A percentile compares a stretch with the other conserved stretches of the same genome.
Conservation (phyloP, 2,113 vertebrate species). For the Oxyruncus cristatus region DNA sequence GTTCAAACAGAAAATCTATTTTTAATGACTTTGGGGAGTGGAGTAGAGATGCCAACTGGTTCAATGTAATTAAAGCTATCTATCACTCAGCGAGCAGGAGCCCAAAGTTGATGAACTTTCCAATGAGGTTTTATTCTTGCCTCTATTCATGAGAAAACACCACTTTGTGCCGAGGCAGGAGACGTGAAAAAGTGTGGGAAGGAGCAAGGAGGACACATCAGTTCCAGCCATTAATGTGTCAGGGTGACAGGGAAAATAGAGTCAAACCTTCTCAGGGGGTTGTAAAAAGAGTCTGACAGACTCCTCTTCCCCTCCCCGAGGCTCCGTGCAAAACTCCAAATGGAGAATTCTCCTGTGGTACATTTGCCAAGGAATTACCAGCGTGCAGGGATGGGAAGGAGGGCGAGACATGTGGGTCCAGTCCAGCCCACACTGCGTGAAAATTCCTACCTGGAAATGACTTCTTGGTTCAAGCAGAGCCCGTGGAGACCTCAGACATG, state of each 20-base stretch:
- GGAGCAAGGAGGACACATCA: not conserved
- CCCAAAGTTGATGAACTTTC: constrained; percentile 75
- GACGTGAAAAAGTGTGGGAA: constrained; percentile 18
- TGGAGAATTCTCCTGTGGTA: not conserved
- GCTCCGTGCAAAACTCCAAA: not conserved
- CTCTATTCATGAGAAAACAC: constrained; percentile 38
- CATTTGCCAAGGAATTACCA: not conserved
- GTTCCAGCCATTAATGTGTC: not conserved
- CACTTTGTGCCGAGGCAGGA: not conserved
- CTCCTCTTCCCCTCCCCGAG: not conserved
- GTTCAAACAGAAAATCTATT: constrained; percentile 84
- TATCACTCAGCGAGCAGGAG: constrained; percentile 78
- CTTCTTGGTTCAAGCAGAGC: not conserved
- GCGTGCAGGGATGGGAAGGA: fast-evolving
- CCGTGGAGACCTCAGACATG: fast-evolving
- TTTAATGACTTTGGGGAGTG: constrained; percentile 88
- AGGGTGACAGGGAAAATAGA: not conserved
- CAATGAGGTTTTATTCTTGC: constrained; percentile 54
- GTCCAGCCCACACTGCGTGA: fast-evolving
- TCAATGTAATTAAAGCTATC: constrained; percentile 90
- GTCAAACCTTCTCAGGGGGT: not conserved
- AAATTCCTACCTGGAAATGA: not conserved
- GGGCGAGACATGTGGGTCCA: not conserved
- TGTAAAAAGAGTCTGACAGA: not conserved
- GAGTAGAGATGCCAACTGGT: constrained; percentile 77